Base-by-base conservation (phyloP, 2,113 vertebrate species). In the Poeciliopsis turrubarensis region DNA sequence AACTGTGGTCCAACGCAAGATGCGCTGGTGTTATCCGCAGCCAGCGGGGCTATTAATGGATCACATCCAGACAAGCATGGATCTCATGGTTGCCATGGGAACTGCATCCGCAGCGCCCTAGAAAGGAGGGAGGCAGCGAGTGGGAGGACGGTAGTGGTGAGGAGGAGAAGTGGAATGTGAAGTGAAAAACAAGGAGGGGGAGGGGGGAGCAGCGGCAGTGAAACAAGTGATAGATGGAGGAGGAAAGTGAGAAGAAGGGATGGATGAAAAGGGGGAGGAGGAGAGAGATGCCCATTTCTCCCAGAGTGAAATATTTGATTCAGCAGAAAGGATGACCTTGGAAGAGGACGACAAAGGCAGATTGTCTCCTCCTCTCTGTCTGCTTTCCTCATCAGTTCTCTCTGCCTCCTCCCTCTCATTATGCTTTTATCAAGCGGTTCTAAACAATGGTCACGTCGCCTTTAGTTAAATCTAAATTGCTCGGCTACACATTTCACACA, bases 101-200 rank as follows among this genome's bases (percentile, higher is more conserved):
- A 95, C 94, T 94, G 91, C 94, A 94, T 95, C 94, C 86, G 93
- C 92, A 95, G 93, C 89, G 77, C 84, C 77, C 80, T 85, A 77
- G 78, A 88, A 87, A 81, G 81, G 67, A 74, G 73, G 70, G 83
- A 78, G 80, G n/a, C 63, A 25, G 41, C 41, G 77, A 34, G 65
- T 10, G 68, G 8, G 63, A 32, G 69, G 47, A 66, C 8, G 14
- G 9, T 65, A 47, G 61, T n/a, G 19, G 15, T 64, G 57, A 77
- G 27, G 37, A 62, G 27, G 51, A 10, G 72, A 78, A 62, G 65
- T 57, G 64, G 68, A 70, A 75, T 61, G 67, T 75, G 73, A 75
- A 66, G 63, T 39, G 73, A 67, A 76, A 75, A 81, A 76, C 73
- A 76, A 72, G 73, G 57, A 41, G 39, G 73, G 68, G 79, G 72